phyloP scores from a whole-genome alignment of 2,888 invertebrate species.

The Caenorhabditis sulstoni region DNA sequence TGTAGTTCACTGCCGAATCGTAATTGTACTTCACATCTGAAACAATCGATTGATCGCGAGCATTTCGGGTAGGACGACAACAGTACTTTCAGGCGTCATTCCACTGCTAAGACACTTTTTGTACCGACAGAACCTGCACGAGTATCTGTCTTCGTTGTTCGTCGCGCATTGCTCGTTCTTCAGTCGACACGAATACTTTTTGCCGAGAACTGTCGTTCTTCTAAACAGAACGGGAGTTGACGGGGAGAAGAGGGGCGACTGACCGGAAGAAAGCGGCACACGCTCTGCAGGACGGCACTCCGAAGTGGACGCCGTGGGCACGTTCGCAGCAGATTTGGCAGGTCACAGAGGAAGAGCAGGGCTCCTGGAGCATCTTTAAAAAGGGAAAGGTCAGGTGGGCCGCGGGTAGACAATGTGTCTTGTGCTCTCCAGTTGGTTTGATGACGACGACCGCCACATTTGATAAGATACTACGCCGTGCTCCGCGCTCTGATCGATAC shows the following conservation, averaged over 20 bases:
- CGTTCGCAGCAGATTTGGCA: constrained; percentile 59
- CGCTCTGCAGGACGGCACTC: constrained; percentile 62
- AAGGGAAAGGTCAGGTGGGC: constrained; percentile 15
- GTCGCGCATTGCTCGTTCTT: constrained; percentile 49
- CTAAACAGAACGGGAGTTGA: constrained; percentile 16
- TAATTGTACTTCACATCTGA: constrained; percentile 56
- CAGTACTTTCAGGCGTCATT: constrained; percentile 64
- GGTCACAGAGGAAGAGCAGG: constrained; percentile 22
- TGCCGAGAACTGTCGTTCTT: constrained; percentile 54
- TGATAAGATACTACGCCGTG: constrained; percentile 50
- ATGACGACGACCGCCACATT: constrained; percentile 38
- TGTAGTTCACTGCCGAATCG: constrained; percentile 39
- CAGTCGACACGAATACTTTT: constrained; percentile 60
- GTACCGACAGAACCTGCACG: constrained; percentile 61
- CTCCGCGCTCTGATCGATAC: constrained; percentile 35
- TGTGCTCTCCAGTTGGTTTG: constrained; percentile 44
- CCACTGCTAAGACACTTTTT: constrained; percentile 61
- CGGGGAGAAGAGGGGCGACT: too few species aligned
- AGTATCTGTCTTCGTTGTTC: constrained; percentile 50
- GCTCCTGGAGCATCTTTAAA: constrained; percentile 28
- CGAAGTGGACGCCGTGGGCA: constrained; percentile 65
- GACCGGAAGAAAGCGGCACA: constrained; percentile 68
- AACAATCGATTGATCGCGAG: not conserved
- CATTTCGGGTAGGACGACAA: not conserved
- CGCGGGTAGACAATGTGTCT: constrained; percentile 41